These are phyloP conservation scores for Cenopis cana DNA, from an alignment of 2,888 invertebrate genomes.

Conservation along the genomic window DNA sequence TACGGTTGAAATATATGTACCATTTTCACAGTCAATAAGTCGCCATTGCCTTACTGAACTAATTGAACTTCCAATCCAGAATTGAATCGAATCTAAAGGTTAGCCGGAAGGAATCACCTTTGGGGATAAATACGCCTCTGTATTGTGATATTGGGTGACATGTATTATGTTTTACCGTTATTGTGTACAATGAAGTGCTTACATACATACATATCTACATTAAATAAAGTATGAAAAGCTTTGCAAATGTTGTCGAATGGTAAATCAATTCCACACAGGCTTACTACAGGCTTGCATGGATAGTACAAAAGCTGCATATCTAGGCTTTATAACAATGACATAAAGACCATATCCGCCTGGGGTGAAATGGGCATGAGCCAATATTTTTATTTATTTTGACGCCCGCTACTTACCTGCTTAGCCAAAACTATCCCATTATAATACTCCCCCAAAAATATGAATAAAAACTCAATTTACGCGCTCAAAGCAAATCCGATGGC, in stretches of 20 bases:
- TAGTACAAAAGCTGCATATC: background rate
- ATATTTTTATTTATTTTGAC: slow-evolving; percentile 6
- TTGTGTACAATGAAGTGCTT: too few species aligned
- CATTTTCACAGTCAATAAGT: too few species aligned
- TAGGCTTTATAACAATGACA: background rate
- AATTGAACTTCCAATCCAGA: too few species aligned
- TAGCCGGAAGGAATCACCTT: too few species aligned
- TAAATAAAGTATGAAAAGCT: background rate
- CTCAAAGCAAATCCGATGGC: slow-evolving; percentile 57
- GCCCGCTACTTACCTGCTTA: slow-evolving; percentile 8
- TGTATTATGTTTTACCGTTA: too few species aligned
- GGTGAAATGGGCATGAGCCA: background rate
- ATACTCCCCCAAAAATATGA: slow-evolving; percentile 33
- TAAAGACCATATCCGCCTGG: background rate
- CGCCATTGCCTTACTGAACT: too few species aligned
- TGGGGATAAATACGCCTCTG: too few species aligned
- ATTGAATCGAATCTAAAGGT: too few species aligned
- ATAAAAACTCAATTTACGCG: slow-evolving; percentile 54
- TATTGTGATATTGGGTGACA: too few species aligned
- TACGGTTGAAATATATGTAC: too few species aligned
- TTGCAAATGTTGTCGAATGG: background rate
- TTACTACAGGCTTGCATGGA: background rate
- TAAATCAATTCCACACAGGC: background rate
- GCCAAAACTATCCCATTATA: slow-evolving; percentile 16
- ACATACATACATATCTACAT: too few species aligned